Evolutionary conservation across 2,797 vertebrate species (phyloP).

Genomic region (Esox masquinongy): DNA sequence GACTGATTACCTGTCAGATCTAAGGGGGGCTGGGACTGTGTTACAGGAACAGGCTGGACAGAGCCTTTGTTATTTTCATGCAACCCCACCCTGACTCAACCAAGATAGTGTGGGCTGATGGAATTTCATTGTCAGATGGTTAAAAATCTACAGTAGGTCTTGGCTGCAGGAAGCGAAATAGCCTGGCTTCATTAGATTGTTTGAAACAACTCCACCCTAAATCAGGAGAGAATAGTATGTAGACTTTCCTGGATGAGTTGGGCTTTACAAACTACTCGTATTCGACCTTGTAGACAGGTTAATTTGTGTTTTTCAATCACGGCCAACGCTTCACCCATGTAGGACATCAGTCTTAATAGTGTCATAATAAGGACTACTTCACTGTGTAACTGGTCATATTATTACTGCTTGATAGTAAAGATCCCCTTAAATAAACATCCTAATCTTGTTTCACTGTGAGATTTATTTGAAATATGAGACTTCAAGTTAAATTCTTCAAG

Average conservation of each 20-base stretch:
- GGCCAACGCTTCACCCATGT: neutral
- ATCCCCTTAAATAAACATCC: neutral
- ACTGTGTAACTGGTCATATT: no score
- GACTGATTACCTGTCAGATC: neutral
- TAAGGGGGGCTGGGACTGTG: slow-evolving; percentile 32
- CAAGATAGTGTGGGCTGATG: neutral
- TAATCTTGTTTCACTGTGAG: neutral
- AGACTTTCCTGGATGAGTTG: neutral
- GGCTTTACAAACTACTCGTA: neutral
- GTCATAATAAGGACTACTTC: neutral
- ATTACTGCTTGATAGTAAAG: no score
- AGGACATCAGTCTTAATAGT: neutral
- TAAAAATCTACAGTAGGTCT: neutral
- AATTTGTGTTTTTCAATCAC: neutral
- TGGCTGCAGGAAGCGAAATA: neutral
- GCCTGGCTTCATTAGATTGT: neutral
- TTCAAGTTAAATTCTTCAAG: neutral
- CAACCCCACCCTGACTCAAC: slow-evolving; percentile 50
- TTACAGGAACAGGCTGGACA: slow-evolving; percentile 45
- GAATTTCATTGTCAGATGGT: neutral
- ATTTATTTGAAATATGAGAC: neutral
- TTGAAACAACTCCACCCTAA: neutral
- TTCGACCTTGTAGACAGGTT: neutral
- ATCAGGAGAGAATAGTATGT: slow-evolving; percentile 44
- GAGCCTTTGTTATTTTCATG: slow-evolving; percentile 47